Conservation (phyloP, 1,140 invertebrate genomes). For the Drosophila guanche region DNA sequence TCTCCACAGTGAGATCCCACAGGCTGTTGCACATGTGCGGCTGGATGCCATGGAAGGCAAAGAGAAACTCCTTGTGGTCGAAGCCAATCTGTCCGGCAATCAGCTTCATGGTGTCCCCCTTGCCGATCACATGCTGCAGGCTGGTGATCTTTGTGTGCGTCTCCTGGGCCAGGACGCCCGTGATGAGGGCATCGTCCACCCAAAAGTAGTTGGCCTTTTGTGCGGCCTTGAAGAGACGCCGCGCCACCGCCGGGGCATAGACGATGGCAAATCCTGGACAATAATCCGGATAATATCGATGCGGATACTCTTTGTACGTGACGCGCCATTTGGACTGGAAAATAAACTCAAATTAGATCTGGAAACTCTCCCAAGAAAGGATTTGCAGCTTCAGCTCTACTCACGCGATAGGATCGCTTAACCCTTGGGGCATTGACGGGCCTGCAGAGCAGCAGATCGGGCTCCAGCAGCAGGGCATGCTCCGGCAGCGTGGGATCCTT, state of each 20-base stretch:
- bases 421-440: slow-evolving; percentile 84
- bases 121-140: slow-evolving; percentile 84
- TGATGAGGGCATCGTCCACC: slow-evolving; percentile 94
- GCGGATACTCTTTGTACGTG: slow-evolving; percentile 87
- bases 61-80: slow-evolving; percentile 84
- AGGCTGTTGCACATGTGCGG: slow-evolving; percentile 84
- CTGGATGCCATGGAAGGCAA: slow-evolving; percentile 85
- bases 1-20: slow-evolving; percentile 70
- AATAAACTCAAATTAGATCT: too few species aligned
- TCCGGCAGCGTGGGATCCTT: slow-evolving; percentile 19
- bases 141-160: slow-evolving; percentile 86
- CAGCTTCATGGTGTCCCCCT: slow-evolving; percentile 51
- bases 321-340: slow-evolving; percentile 90
- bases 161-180: slow-evolving; percentile 88
- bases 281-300: slow-evolving; percentile 88
- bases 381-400: slow-evolving; percentile 8
- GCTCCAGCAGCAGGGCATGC: slow-evolving; percentile 45
- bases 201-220: slow-evolving; percentile 89
- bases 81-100: slow-evolving; percentile 63
- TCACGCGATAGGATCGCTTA: slow-evolving; percentile 86
- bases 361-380: too few species aligned
- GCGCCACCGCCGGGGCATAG: slow-evolving; percentile 89
- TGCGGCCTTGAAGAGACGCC: slow-evolving; percentile 87
- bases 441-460: slow-evolving; percentile 86
- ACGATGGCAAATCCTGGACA: slow-evolving; percentile 91